Evolutionary conservation across 2,888 invertebrate genomes (phyloP), one percentile per base, ranked within the genome.

Genomic region (Trachelus stipa): DNA sequence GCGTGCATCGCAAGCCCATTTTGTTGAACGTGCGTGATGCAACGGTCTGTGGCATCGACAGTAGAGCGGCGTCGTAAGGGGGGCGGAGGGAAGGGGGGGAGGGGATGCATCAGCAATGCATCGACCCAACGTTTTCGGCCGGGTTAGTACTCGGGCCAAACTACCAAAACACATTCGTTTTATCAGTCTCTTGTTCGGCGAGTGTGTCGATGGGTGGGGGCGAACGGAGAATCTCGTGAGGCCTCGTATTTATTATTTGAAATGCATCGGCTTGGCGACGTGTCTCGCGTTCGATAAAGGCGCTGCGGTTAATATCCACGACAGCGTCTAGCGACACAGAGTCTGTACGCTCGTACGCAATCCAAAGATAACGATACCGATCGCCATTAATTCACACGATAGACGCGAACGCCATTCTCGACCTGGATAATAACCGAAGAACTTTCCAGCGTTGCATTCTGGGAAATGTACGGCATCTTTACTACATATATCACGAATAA

Each of bases 131-230:
- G 77, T 78, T 78, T 78, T 78, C 34, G 34, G 31, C 33, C 73
- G 73, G 68, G 73, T 30, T 76, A 78, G 78, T 78, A 78, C 34
- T 34, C 34, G 34, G 15, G 35, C 34, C 75, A 40, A 30, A 78
- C 78, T 78, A 78, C 78, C 78, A 76, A 77, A 78, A 76, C 78
- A 73, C 73, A 69, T 77, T 77, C 74, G 75, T 73, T 69, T 77
- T 77, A 77, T 77, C 77, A 77, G 77, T 69, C 74, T 75, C 77
- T 77, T 69, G 69, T 33, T 69, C 75, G 75, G 33, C 68, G 37
- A 37, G 71, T 30, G 15, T 33, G 15, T 33, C 75, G 71, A 71
- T 71, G 71, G 31, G 71, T 71, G 71, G 71, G 71, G 71, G 71
- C 12, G 33, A 34, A 34, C 71, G 23, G 56, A 56, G 71, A 71